phyloP scores from a whole-genome alignment of 2,113 vertebrate genomes.

The Alligator sinensis region DNA sequence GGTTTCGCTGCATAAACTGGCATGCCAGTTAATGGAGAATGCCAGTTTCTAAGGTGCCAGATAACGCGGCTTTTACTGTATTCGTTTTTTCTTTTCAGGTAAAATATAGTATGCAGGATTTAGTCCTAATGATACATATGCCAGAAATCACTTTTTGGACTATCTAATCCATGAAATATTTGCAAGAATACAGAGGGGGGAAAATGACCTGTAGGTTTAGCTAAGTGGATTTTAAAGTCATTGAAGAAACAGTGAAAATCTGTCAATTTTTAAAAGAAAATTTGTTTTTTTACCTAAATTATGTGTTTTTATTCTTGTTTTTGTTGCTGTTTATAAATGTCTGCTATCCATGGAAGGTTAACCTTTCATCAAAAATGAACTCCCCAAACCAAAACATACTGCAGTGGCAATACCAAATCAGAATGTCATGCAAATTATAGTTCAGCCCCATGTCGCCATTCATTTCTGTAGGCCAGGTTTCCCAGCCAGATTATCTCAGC shows the following conservation, averaged over 20 bases:
- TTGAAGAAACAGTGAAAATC: not conserved
- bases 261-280: not conserved
- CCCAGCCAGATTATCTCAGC: not conserved
- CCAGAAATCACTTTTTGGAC: not conserved
- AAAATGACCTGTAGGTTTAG: not conserved
- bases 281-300: not conserved
- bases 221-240: not conserved
- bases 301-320: too few relatives aligned
- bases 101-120: not conserved
- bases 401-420: not conserved
- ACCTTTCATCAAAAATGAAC: not conserved
- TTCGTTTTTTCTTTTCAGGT: not conserved
- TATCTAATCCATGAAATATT: not conserved
- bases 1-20: too few relatives aligned
- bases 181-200: too few relatives aligned
- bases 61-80: too few relatives aligned
- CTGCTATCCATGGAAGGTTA: not conserved
- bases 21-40: too few relatives aligned
- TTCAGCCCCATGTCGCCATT: not conserved
- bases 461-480: not conserved
- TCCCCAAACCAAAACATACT: not conserved
- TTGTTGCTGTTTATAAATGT: not conserved
- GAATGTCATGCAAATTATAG: not conserved
- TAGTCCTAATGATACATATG: not conserved
- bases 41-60: too few relatives aligned